Conservation (phyloP, 64 coral and sea anemone species). For the Dendronephthya gigantea region DNA sequence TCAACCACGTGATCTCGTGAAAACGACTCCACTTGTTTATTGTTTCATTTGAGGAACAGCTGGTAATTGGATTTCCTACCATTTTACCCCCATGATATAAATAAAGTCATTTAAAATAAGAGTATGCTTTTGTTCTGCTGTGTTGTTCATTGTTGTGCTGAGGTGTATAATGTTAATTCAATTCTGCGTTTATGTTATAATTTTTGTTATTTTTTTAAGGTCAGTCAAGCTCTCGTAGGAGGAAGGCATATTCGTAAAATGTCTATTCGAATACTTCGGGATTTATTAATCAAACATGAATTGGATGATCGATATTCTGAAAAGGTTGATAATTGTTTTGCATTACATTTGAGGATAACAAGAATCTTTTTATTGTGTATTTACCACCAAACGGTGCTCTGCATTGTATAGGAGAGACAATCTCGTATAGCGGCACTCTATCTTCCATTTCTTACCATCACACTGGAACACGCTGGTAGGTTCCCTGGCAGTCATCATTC, state of each 20-base stretch:
- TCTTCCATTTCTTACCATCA: conserved; percentile 78
- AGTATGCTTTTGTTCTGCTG: no score
- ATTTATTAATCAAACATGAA: conserved; percentile 74
- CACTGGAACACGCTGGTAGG: conserved; percentile 77
- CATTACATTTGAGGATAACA: no score
- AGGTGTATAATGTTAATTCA: no score
- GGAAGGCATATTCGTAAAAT: conserved; percentile 66
- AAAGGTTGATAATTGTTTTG: conserved; percentile 21
- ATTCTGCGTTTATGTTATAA: neutral
- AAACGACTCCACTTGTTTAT: no score
- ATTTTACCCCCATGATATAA: no score
- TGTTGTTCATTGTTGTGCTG: no score
- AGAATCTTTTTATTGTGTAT: no score
- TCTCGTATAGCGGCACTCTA: conserved; percentile 84
- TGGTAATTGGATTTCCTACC: no score
- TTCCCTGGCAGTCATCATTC: conserved; percentile 88
- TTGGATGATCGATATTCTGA: conserved; percentile 67
- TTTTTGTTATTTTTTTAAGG: conserved; percentile 12
- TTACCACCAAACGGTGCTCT: neutral
- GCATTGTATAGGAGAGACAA: conserved; percentile 42
- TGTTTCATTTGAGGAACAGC: no score
- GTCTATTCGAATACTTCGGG: conserved; percentile 71
- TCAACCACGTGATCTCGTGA: no score
- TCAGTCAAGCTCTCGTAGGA: conserved; percentile 70
- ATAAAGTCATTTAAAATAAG: no score